phyloP scores from a whole-genome alignment of 2,797 vertebrate genomes.

The Margarornis squamiger region DNA sequence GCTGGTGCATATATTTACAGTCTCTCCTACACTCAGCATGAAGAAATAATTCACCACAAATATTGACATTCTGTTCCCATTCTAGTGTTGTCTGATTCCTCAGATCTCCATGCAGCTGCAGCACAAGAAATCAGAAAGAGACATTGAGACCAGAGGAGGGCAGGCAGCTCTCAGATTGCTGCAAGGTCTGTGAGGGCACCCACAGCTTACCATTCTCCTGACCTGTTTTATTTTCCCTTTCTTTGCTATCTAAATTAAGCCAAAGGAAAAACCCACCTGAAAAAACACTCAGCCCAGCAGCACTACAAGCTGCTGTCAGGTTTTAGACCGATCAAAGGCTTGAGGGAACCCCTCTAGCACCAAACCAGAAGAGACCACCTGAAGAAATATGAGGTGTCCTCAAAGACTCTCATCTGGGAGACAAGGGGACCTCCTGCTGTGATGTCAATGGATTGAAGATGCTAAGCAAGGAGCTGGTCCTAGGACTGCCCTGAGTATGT shows the following conservation, averaged over 20 bases:
- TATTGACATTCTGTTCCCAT: slow-evolving; percentile 4
- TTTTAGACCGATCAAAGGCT: not conserved
- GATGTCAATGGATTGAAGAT: not conserved
- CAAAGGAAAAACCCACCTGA: not conserved
- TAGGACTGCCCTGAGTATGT: not conserved
- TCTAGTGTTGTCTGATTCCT: slow-evolving; percentile 3
- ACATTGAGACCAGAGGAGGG: not conserved
- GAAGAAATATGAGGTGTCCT: not conserved
- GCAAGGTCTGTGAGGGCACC: not conserved
- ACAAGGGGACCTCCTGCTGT: not conserved
- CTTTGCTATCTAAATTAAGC: not conserved
- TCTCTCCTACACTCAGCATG: slow-evolving; percentile 4
- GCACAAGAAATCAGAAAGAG: not conserved
- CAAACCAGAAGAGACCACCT: not conserved
- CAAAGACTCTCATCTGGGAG: not conserved
- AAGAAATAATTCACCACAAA: slow-evolving; percentile 18
- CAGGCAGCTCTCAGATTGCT: not conserved
- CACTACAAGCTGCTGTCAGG: not conserved
- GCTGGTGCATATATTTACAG: not conserved
- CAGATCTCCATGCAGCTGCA: not conserved
- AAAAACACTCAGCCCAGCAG: not conserved
- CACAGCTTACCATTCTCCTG: not conserved
- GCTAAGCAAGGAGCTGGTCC: not conserved
- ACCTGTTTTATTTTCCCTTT: not conserved
- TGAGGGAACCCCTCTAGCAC: not conserved